Conservation (phyloP, 2,797 vertebrate species). For the Graptemys geographica region DNA sequence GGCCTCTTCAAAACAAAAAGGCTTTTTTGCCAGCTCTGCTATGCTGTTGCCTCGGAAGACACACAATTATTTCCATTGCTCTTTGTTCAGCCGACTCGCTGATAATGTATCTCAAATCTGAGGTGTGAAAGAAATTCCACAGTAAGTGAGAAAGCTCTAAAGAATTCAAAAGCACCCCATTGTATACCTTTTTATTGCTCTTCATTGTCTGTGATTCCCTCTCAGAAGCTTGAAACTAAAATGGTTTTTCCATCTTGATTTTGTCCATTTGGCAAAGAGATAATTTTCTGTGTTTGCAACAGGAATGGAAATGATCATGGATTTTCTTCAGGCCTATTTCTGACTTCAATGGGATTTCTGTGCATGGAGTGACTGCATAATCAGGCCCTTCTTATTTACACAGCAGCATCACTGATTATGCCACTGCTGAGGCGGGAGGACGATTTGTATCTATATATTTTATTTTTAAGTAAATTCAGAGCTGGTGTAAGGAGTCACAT, state of each 20-base stretch:
- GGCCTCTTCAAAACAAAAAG: constrained; percentile 42
- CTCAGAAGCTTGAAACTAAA: background rate
- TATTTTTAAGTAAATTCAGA: background rate
- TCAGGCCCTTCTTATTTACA: background rate
- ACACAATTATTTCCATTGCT: background rate
- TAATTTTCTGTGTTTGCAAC: background rate
- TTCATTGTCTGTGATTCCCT: background rate
- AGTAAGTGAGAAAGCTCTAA: background rate
- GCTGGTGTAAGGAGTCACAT: background rate
- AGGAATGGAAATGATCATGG: background rate
- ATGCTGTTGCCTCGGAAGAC: background rate
- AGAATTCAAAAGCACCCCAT: background rate
- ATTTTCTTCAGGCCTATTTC: background rate
- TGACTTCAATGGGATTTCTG: background rate
- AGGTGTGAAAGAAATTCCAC: background rate
- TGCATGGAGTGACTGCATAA: background rate
- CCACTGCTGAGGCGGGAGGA: background rate
- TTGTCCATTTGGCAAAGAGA: background rate
- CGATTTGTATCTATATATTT: background rate
- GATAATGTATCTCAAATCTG: background rate
- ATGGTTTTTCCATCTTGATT: background rate
- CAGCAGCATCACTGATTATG: background rate
- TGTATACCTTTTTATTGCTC: background rate
- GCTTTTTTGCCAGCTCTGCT: rapidly evolving
- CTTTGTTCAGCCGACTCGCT: background rate